Conservation (phyloP, 2,113 vertebrate species). For the Glaucidium brasilianum region DNA sequence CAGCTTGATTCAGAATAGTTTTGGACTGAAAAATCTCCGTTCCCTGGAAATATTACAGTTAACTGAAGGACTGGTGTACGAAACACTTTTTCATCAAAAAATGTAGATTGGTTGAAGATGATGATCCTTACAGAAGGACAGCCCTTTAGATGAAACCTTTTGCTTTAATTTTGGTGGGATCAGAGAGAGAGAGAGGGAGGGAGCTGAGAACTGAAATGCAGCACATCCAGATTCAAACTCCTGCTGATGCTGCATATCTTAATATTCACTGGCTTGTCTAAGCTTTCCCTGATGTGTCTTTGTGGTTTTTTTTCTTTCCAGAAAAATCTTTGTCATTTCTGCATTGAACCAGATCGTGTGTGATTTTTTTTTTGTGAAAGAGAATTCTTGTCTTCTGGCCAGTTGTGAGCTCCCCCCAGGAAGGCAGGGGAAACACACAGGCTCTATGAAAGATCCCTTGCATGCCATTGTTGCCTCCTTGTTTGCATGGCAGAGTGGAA, state of each 20-base stretch:
- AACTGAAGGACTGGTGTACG: background rate
- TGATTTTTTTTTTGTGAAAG: background rate
- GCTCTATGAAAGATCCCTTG: background rate
- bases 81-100: background rate
- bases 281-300: background rate
- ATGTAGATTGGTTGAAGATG: background rate
- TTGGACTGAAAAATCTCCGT: background rate
- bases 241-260: background rate
- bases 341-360: background rate
- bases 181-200: background rate
- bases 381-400: background rate
- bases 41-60: background rate
- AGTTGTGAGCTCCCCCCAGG: fast-evolving
- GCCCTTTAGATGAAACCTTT: background rate
- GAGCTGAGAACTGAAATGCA: background rate
- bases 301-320: background rate
- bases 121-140: background rate
- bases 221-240: background rate
- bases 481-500: background rate
- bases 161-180: background rate
- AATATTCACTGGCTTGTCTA: background rate
- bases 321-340: background rate
- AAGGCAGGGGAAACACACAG: background rate
- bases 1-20: background rate
- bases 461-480: background rate